Conservation (phyloP, 2,113 vertebrate genomes). For the Neotoma lepida region DNA sequence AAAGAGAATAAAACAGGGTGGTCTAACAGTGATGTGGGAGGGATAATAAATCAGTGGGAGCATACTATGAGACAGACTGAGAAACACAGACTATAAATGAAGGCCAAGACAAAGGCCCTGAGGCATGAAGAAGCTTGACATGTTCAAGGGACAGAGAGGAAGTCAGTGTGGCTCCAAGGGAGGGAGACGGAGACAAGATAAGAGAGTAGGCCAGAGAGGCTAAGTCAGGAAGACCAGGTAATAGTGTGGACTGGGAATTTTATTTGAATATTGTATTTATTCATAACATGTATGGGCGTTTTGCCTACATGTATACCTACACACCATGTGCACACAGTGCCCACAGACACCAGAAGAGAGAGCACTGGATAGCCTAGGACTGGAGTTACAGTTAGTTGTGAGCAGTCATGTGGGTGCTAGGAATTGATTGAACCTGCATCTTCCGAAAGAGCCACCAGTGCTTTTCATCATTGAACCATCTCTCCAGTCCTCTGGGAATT, state of each 20-base stretch:
- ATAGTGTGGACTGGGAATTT: not conserved
- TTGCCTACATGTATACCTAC: no score
- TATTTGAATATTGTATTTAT: not conserved
- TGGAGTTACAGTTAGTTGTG: no score
- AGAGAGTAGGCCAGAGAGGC: not conserved
- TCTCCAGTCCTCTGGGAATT: not conserved
- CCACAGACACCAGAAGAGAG: not conserved
- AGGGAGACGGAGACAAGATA: not conserved
- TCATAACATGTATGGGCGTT: not conserved
- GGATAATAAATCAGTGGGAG: not conserved
- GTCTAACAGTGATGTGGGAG: not conserved
- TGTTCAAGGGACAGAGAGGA: not conserved
- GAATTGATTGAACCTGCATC: not conserved
- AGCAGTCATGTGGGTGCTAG: not conserved
- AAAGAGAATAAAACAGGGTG: not conserved
- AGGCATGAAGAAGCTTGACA: not conserved
- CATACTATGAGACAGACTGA: not conserved
- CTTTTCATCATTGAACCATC: not conserved
- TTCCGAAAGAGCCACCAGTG: not conserved
- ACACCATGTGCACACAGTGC: not conserved
- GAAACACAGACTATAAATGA: not conserved
- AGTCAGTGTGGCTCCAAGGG: not conserved
- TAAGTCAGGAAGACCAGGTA: not conserved
- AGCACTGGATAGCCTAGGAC: not conserved
- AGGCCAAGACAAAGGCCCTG: constrained; percentile 23